These are phyloP conservation scores for Agrotis segetum DNA, from an alignment of 2,888 invertebrate genomes.

Conservation along the genomic window DNA sequence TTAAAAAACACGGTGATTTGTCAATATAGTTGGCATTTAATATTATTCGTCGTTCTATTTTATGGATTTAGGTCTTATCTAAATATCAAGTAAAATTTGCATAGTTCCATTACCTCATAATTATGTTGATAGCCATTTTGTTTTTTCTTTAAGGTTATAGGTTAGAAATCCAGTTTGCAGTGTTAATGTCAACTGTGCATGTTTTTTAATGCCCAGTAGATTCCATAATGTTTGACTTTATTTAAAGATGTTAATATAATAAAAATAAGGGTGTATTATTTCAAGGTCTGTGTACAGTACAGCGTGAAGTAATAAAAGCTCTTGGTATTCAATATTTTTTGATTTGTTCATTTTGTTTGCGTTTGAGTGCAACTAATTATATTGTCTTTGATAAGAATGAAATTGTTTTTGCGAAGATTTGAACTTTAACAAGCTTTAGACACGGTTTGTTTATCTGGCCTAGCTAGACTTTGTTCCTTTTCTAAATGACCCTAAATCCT, in stretches of 20 bases:
- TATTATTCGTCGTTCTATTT: constrained; percentile 4
- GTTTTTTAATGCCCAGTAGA: constrained; percentile 39
- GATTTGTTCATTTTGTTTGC: neutral
- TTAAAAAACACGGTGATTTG: too few species aligned
- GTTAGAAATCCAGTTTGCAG: constrained; percentile 37
- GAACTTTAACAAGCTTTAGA: neutral
- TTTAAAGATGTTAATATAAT: constrained; percentile 5
- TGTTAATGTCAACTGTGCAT: constrained; percentile 42
- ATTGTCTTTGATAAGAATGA: neutral
- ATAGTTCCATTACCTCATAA: constrained; percentile 29
- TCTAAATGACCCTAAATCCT: neutral
- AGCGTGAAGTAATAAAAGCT: neutral
- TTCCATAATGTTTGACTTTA: constrained; percentile 21
- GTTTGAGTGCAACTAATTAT: neutral
- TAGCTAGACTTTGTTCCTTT: neutral
- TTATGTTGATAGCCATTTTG: constrained; percentile 43
- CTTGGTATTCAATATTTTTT: neutral
- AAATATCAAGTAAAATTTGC: constrained; percentile 32
- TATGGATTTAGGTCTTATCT: constrained; percentile 39
- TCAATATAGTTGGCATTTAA: constrained; percentile 12
- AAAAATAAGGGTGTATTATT: constrained; percentile 13
- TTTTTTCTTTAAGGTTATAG: constrained; percentile 50
- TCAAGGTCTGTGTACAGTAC: constrained; percentile 22
- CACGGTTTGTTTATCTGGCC: too few species aligned
- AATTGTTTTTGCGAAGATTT: neutral